phyloP scores from a whole-genome alignment of 1,140 invertebrate species.

The Diachasmimorpha longicaudata region DNA sequence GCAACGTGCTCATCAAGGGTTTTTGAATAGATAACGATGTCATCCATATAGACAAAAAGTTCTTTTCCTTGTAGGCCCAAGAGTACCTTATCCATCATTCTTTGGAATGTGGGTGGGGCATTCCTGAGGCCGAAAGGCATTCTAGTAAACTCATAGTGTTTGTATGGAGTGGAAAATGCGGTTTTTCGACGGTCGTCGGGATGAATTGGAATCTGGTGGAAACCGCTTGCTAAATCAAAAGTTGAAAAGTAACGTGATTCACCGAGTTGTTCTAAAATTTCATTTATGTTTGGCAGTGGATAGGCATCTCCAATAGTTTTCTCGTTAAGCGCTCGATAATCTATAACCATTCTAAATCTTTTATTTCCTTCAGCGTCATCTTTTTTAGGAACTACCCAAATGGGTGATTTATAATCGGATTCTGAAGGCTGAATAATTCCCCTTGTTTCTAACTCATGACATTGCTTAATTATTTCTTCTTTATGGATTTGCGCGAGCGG shows the following conservation, averaged over 20 bases:
- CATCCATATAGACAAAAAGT: conserved; percentile 44
- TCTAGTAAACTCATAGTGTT: not conserved
- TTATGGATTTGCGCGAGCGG: conserved; percentile 1
- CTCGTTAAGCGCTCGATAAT: not conserved
- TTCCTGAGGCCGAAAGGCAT: not conserved
- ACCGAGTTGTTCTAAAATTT: conserved; percentile 13
- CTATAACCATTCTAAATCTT: conserved; percentile 1
- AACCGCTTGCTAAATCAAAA: conserved; percentile 5
- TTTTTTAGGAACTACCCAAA: conserved; percentile 13
- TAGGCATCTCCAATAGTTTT: conserved; percentile 8
- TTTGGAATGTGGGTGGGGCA: not conserved
- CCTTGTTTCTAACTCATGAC: not conserved
- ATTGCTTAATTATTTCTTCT: conserved; percentile 13
- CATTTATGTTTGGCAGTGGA: not conserved
- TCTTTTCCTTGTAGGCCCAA: conserved; percentile 34
- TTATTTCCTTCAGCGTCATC: not conserved
- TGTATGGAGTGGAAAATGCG: not conserved
- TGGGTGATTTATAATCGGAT: not conserved
- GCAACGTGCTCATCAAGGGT: not conserved
- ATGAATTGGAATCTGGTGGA: not conserved
- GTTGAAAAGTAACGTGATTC: not conserved
- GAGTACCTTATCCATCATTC: not conserved
- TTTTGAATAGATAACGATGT: not conserved
- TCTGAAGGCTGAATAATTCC: conserved; percentile 8
- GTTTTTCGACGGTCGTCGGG: not conserved